Base-by-base conservation (phyloP, 2,113 vertebrate species). In the Dascyllus trimaculatus region DNA sequence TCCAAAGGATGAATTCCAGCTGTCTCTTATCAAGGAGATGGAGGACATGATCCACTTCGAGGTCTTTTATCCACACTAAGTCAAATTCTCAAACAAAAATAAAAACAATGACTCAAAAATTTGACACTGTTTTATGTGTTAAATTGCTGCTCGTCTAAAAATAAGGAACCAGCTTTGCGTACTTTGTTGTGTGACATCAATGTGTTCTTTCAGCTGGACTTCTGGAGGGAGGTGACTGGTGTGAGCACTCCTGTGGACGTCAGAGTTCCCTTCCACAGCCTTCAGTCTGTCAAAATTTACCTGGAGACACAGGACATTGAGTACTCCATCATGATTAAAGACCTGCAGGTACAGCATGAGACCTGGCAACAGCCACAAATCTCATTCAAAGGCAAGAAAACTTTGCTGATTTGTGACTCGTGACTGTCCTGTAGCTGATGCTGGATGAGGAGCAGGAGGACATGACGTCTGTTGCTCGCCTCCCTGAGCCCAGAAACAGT, bases 261-360 rank as follows among this genome's bases (percentile, higher is more conserved):
- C 81, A 85, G 91, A 66, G 95, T 98, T 80, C 92, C 97, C 17
- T 91, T 91, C 83, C 65, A 83, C 52, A 94, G 75, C 49, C 91
- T 97, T 82, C 91, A 88, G 70, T 63, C 73, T 0, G 60, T 97
- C 79, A 97, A 95, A 82, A 70, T 21, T 10, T 95, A 95, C 80
- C 92, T 99, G 92, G 89, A 95, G 8, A 89, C 78, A 74, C 80
- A 92, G 0, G 40, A 80, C 4, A 90, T 99, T 14, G 56, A 90
- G 22, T 97, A 96, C 81, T 88, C 85, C 5, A 0, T 95, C 91
- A 96, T 97, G 95, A 97, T 99, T 0, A 17, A 95, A 53, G 94
- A 99, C 0, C 66, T 99, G 75, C 97, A 99, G 97, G 97, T 99
- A 79, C 0, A 40, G 22, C 21, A 25, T 62, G 15, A 29, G 29